Percentiles rank a stretch among this genome's conserved stretches.
These are phyloP conservation scores for Anthopleura sola DNA, from an alignment of 64 coral and sea anemone species.

Conservation along the genomic window DNA sequence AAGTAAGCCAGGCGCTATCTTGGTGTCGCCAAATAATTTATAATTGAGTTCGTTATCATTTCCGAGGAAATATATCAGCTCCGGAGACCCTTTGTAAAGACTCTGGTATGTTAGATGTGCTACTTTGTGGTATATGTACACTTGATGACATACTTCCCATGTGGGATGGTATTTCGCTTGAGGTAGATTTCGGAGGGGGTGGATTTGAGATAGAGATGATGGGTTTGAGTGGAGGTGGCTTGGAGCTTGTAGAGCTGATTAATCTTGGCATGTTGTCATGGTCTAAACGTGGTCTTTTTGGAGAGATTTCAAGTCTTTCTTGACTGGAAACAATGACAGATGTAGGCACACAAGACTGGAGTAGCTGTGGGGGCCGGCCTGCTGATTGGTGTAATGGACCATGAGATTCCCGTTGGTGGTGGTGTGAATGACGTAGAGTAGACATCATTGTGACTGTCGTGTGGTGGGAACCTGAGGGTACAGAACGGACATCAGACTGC, in stretches of 20 bases:
- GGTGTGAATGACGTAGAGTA: background rate
- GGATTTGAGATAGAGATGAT: slow-evolving; percentile 31
- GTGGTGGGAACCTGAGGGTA: slow-evolving; percentile 56
- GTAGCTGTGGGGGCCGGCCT: slow-evolving; percentile 27
- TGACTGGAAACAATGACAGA: slow-evolving; percentile 88
- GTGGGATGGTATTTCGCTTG: background rate
- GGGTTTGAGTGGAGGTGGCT: slow-evolving; percentile 78
- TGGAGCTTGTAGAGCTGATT: slow-evolving; percentile 57
- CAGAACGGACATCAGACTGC: slow-evolving; percentile 31
- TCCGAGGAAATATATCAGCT: slow-evolving; percentile 1
- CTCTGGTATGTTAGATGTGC: background rate
- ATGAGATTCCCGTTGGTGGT: background rate
- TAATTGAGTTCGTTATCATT: background rate
- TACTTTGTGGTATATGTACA: background rate
- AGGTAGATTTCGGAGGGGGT: background rate
- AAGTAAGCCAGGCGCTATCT: background rate
- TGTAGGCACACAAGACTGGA: slow-evolving; percentile 85
- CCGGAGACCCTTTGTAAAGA: background rate
- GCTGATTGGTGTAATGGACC: background rate
- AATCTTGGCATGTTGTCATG: slow-evolving; percentile 49
- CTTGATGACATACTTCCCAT: background rate
- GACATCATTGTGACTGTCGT: slow-evolving; percentile 56
- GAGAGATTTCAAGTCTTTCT: slow-evolving; percentile 52
- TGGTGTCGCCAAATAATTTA: background rate
- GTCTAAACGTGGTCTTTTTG: slow-evolving; percentile 63